Evolutionary conservation across 2,797 vertebrate genomes (phyloP), one percentile per base, ranked within the genome.

Genomic region (Knipowitschia caucasica): DNA sequence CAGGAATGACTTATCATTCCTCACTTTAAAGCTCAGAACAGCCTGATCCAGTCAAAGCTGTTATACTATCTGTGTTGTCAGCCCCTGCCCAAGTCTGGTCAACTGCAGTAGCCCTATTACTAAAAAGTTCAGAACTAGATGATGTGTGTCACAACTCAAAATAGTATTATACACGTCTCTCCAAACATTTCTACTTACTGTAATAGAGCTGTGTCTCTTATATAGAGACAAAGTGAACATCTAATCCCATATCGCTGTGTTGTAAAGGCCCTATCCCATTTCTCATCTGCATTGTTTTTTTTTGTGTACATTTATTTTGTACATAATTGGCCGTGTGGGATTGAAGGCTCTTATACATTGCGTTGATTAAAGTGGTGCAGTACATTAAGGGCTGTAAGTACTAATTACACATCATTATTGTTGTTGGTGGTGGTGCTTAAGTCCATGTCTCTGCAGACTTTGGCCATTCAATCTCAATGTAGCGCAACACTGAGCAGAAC

Each of bases 301-400:
- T n/a, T n/a, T n/a, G n/a, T n/a, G n/a, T n/a, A n/a, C n/a, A n/a
- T n/a, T n/a, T 49, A 4, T n/a, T 18, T 8, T 27, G 0, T 18
- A 4, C 2, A n/a, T 2, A 26, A 27, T 50, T 34, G 34, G 30
- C 33, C 3, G 5, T 21, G 0, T 20, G 11, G 6, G 49, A 36
- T 17, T 34, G 20, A 31, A 24, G 14, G 14, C 30, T 25, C n/a
- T n/a, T 50, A 24, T 36, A 36, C 12, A 15, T n/a, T 10, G 2
- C 44, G 12, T 24, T 42, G 3, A 47, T 54, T 15, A 55, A 25
- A 35, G 43, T 35, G 12, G 17, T 35, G 33, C 35, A 2, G 29
- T 64, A 17, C 40, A 33, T 62, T 30, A 38, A 40, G 14, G 49
- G 45, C 55, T 11, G 47, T 53, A 61, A 62, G 15, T 45, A 46